Percentiles rank a stretch among this genome's conserved stretches.
Evolutionary conservation across 2,797 vertebrate species (phyloP).

Genomic region (Cetoscarus ocellatus): DNA sequence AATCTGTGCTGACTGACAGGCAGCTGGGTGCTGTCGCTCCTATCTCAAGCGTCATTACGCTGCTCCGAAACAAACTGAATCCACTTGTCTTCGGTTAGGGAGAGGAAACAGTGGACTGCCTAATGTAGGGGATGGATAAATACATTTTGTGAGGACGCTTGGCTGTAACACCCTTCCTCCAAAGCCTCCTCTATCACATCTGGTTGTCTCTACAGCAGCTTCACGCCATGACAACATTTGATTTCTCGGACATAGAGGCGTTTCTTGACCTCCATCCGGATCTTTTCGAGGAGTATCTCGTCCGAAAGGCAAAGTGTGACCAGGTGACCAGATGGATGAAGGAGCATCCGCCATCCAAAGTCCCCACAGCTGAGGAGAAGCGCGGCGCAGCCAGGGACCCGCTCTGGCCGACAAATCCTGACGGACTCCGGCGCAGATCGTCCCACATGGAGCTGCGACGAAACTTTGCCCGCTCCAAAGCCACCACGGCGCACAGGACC

Average conservation of each 20-base stretch:
- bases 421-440: slow-evolving; percentile 82
- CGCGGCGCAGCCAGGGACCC: slow-evolving; percentile 68
- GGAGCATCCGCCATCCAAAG: slow-evolving; percentile 78
- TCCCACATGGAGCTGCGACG: slow-evolving; percentile 87
- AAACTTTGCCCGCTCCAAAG: slow-evolving; percentile 87
- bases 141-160: slow-evolving; percentile 42
- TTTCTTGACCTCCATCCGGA: slow-evolving; percentile 87
- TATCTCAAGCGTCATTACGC: slow-evolving; percentile 45
- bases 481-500: slow-evolving; percentile 82
- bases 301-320: slow-evolving; percentile 83
- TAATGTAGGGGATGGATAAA: slow-evolving; percentile 27
- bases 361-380: slow-evolving; percentile 71
- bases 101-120: slow-evolving; percentile 20
- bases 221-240: slow-evolving; percentile 81
- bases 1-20: slow-evolving; percentile 62
- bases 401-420: slow-evolving; percentile 72
- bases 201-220: slow-evolving; percentile 27
- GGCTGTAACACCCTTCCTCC: slow-evolving; percentile 16
- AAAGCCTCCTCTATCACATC: slow-evolving; percentile 30
- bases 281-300: slow-evolving; percentile 86
- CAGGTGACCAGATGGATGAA: slow-evolving; percentile 82
- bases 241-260: slow-evolving; percentile 86
- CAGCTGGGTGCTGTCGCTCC: slow-evolving; percentile 48
- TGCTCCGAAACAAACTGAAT: slow-evolving; percentile 40
- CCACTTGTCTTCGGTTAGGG: slow-evolving; percentile 19